Evolutionary conservation across 2,113 vertebrate species (phyloP).

Genomic region (Mohoua ochrocephala): DNA sequence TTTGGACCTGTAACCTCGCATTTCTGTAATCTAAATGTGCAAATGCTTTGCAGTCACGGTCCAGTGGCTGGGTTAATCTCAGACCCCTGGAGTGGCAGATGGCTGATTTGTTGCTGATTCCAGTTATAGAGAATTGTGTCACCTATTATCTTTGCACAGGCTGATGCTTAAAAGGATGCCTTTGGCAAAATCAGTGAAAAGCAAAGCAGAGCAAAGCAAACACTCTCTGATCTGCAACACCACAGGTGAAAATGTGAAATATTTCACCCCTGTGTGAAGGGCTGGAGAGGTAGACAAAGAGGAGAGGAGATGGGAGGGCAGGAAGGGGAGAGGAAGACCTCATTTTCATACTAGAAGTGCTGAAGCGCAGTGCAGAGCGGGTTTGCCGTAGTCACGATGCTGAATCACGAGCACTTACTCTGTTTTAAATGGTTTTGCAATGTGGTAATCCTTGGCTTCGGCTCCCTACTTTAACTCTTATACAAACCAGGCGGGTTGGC

Average conservation of each 20-base stretch:
- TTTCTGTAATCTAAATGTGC: constrained; percentile 49
- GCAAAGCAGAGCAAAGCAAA: not conserved
- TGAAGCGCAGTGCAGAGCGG: not conserved
- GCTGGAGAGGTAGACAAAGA: not conserved
- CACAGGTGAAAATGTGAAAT: constrained; percentile 3
- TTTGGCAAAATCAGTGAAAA: constrained; percentile 1
- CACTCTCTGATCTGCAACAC: not conserved
- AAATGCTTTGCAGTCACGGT: constrained; percentile 13
- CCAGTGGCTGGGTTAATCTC: constrained; percentile 51
- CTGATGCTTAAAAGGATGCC: not conserved
- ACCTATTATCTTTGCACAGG: constrained; percentile 44
- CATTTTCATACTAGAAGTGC: not conserved
- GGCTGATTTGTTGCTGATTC: constrained; percentile 57
- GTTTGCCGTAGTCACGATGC: not conserved
- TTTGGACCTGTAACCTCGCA: not conserved
- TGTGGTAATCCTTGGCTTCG: not conserved
- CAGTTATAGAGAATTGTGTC: constrained; percentile 13
- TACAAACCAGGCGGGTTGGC: rapidly evolving
- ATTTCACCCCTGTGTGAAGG: not conserved
- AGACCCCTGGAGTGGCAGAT: constrained; percentile 37
- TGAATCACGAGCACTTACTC: not conserved
- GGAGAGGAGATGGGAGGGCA: not conserved
- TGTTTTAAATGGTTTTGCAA: not conserved
- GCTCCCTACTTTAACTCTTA: not conserved
- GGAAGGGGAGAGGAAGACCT: not conserved